Base-by-base conservation (phyloP, 2,888 invertebrate species). In the Phragmatobia fuliginosa region DNA sequence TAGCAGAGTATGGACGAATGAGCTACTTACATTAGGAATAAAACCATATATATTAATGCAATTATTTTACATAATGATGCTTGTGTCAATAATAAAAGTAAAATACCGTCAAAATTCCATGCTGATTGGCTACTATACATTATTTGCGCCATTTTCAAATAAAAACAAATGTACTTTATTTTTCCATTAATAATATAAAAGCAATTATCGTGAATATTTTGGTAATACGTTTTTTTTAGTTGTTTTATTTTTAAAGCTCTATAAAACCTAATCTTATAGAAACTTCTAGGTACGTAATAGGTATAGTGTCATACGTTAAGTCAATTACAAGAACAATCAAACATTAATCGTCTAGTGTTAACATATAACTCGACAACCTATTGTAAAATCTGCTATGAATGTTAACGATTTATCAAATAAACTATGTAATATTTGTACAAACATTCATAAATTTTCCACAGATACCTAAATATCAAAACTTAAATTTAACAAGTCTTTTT, bases 291-390 rank as follows among this genome's bases (percentile, higher is more conserved):
- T 49, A 10, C 49, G n/a, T 49, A 49, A 49, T n/a, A 49, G 6
- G 7, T 18, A 6, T 1, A 45, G 0, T 0, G 10, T 52, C 10
- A 52, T 25, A 11, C 3, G 10, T 49, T n/a, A 49, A 25, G 14
- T 52, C 25, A 52, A 52, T 52, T 52, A 52, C 25, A 52, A 52
- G 25, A 52, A 52, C 52, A 52, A n/a, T 49, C 45, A n/a, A 52
- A 25, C 25, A 25, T 52, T 14, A 25, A 52, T 52, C 52, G n/a
- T 11, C 25, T 25, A 52, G 52, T 52, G 25, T 25, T 49, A 49
- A 49, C 8, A n/a, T 6, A 49, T n/a, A 49, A 8, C 8, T n/a
- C 8, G 4, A 25, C 10, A 52, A 25, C n/a, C 14, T 25, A 52
- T 25, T 52, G 52, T 52, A 52, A 11, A 14, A 52, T 25, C 49